These are phyloP conservation scores for Apamea sordens DNA, from an alignment of 2,888 invertebrate species.

Conservation along the genomic window DNA sequence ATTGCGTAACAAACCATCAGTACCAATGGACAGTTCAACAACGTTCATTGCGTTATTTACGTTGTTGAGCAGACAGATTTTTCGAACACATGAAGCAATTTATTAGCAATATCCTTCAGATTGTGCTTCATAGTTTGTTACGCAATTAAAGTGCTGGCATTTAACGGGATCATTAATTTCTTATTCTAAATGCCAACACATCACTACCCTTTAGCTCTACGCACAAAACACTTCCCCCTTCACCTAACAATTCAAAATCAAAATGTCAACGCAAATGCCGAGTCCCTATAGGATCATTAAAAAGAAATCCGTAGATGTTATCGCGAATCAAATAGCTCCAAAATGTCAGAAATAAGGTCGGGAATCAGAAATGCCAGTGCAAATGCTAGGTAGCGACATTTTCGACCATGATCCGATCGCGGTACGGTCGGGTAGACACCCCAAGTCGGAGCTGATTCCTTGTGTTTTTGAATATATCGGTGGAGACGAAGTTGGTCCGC, in stretches of 20 bases:
- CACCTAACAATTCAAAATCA: slow-evolving; percentile 11
- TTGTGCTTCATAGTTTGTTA: no score
- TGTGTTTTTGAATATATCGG: slow-evolving; percentile 33
- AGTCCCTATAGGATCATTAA: slow-evolving; percentile 60
- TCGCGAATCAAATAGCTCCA: slow-evolving; percentile 69
- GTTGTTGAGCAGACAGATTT: no score
- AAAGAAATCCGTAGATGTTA: slow-evolving; percentile 61
- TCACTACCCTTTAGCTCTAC: slow-evolving; percentile 21
- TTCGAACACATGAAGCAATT: no score
- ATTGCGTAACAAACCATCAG: no score
- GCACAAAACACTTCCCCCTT: slow-evolving; percentile 15
- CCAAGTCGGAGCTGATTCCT: slow-evolving; percentile 57
- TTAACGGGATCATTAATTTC: slow-evolving; percentile 43
- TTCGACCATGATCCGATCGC: slow-evolving; percentile 68
- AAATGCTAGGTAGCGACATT: slow-evolving; percentile 77
- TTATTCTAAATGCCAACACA: slow-evolving; percentile 22
- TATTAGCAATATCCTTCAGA: no score
- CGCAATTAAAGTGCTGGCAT: slow-evolving; percentile 8
- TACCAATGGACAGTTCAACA: no score
- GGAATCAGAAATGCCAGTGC: slow-evolving; percentile 71
- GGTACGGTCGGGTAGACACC: slow-evolving; percentile 73
- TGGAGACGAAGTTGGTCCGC: background rate
- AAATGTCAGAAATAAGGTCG: slow-evolving; percentile 82
- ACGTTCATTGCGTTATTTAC: no score
- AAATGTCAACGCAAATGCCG: slow-evolving; percentile 63